A percentile compares a stretch with the other conserved stretches of the same genome.
phyloP scores from a whole-genome alignment of 2,113 vertebrate genomes.

The Erinaceus europaeus region DNA sequence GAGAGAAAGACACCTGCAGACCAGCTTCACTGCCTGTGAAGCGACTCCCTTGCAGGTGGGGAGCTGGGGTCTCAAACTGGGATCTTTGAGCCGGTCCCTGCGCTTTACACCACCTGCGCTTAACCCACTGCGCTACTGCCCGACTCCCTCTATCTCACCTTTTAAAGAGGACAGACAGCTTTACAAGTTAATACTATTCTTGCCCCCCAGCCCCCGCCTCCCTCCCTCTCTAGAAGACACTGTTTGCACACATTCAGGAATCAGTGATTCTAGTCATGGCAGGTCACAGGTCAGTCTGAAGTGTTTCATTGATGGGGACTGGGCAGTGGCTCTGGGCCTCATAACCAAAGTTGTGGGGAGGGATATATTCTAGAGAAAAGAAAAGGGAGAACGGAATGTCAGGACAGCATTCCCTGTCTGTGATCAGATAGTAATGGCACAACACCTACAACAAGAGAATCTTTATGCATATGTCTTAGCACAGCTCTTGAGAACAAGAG shows the following conservation, averaged over 20 bases:
- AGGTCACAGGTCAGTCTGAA: not conserved
- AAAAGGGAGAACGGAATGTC: not conserved
- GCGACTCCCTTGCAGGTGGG: too few species aligned
- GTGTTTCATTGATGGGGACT: accelerated
- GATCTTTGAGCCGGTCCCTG: too few species aligned
- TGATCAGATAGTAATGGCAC: not conserved
- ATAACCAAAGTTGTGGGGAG: not conserved
- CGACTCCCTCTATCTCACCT: too few species aligned
- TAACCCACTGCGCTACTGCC: too few species aligned
- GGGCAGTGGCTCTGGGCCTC: not conserved
- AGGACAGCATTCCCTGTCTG: not conserved
- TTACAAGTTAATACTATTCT: too few species aligned
- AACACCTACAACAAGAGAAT: not conserved
- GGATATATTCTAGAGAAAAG: too few species aligned
- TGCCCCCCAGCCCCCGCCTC: too few species aligned
- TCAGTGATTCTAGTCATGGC: not conserved
- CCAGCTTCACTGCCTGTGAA: too few species aligned
- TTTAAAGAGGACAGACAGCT: not conserved
- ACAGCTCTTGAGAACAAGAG: constrained; percentile 51
- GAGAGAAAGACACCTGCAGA: too few species aligned
- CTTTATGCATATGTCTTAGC: constrained; percentile 57
- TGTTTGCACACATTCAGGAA: not conserved
- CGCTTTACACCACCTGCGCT: too few species aligned
- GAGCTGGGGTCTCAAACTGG: too few species aligned
- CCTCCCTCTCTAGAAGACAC: too few species aligned